These are phyloP conservation scores for Hycleus phaleratus DNA, from an alignment of 1,140 invertebrate genomes.

Conservation along the genomic window DNA sequence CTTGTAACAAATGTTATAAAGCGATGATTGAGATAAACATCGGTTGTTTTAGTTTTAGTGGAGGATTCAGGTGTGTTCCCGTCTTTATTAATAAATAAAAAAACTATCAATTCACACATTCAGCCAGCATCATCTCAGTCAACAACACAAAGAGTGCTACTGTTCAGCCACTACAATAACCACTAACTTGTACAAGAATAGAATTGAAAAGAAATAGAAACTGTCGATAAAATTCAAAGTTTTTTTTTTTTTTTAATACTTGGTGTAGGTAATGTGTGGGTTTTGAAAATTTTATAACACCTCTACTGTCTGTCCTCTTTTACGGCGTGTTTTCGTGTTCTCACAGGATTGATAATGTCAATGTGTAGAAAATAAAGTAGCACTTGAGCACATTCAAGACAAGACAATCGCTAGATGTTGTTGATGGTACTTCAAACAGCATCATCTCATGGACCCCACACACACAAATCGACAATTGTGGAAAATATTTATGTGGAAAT, in stretches of 20 bases:
- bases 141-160: slow-evolving; percentile 28
- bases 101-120: slow-evolving; percentile 31
- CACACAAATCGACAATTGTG: too few species aligned
- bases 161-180: slow-evolving; percentile 25
- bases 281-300: too few species aligned
- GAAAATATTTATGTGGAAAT: too few species aligned
- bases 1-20: slow-evolving; percentile 24
- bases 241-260: too few species aligned
- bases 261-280: too few species aligned
- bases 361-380: slow-evolving; percentile 7
- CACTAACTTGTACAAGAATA: neutral
- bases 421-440: slow-evolving; percentile 7
- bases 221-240: slow-evolving; percentile 7
- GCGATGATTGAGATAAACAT: slow-evolving; percentile 22
- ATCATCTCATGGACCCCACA: slow-evolving; percentile 13
- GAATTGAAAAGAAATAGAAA: too few species aligned
- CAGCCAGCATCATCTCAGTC: slow-evolving; percentile 29
- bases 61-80: slow-evolving; percentile 8
- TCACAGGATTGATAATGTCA: too few species aligned
- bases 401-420: slow-evolving; percentile 6
- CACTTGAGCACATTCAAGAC: slow-evolving; percentile 11
- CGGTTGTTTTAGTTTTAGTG: slow-evolving; percentile 1
- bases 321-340: too few species aligned
- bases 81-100: slow-evolving; percentile 3
- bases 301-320: too few species aligned